Percentiles rank a stretch among this genome's conserved stretches.
Conservation (phyloP, 1,140 invertebrate genomes). For the Adelges cooleyi region DNA sequence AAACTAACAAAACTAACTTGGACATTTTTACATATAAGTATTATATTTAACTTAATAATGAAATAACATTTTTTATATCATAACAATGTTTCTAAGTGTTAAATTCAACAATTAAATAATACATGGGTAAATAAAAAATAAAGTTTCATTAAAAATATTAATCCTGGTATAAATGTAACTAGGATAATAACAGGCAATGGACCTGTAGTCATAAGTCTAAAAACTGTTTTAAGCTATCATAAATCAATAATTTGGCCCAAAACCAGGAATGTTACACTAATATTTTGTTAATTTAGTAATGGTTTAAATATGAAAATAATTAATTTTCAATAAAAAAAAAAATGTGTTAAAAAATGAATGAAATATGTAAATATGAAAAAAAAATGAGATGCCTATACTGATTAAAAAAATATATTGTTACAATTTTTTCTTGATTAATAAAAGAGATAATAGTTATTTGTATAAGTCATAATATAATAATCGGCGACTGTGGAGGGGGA, state of each 20-base stretch:
- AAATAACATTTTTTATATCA: constrained; percentile 9
- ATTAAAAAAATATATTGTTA: background rate
- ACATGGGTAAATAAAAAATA: constrained; percentile 1
- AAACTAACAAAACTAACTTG: too few relatives aligned
- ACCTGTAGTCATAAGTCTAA: background rate
- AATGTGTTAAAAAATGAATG: constrained; percentile 1
- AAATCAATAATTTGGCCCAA: constrained; percentile 15
- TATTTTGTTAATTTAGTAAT: constrained; percentile 8
- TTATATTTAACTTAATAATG: too few relatives aligned
- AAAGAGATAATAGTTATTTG: background rate
- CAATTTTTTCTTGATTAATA: background rate
- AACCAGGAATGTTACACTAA: constrained; percentile 15
- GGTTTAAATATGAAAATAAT: background rate
- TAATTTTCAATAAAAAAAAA: background rate
- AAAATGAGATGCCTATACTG: background rate
- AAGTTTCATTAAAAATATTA: constrained; percentile 1
- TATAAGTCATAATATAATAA: constrained; percentile 10
- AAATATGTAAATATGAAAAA: background rate
- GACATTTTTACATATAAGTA: too few relatives aligned
- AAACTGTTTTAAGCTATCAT: background rate
- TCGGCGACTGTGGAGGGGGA: constrained; percentile 12
- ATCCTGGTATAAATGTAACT: too few relatives aligned
- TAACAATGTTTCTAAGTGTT: constrained; percentile 21
- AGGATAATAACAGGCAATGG: constrained; percentile 1
- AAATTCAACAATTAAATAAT: constrained; percentile 23